These are phyloP conservation scores for Macrobrachium nipponense DNA, from an alignment of 1,140 invertebrate genomes.

Conservation along the genomic window DNA sequence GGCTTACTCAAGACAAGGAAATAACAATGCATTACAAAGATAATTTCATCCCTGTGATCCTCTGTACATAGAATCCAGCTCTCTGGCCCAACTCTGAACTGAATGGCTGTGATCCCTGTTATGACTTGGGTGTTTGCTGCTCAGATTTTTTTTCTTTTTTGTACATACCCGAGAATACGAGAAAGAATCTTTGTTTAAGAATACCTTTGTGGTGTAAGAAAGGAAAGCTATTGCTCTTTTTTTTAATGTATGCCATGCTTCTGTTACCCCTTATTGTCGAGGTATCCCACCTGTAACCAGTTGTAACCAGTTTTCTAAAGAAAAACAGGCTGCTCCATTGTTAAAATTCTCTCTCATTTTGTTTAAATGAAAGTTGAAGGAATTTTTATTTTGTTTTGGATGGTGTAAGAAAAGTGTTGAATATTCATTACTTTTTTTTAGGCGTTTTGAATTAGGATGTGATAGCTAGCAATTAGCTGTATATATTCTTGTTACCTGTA, in stretches of 20 bases:
- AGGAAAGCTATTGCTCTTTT: neutral
- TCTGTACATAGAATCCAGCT: too few species aligned
- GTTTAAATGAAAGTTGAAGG: too few species aligned
- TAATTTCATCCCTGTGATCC: neutral
- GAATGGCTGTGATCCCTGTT: constrained; percentile 13
- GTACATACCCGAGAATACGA: too few species aligned
- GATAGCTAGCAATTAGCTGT: too few species aligned
- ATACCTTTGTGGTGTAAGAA: too few species aligned
- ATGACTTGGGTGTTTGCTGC: neutral
- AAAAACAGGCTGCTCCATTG: neutral
- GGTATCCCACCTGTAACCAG: neutral
- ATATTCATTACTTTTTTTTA: too few species aligned
- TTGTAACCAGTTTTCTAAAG: neutral
- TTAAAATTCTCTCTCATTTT: neutral
- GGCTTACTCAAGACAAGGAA: neutral
- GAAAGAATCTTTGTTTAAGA: neutral
- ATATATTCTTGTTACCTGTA: too few species aligned
- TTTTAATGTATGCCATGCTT: neutral
- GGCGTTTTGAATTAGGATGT: too few species aligned
- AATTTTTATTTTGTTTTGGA: too few species aligned
- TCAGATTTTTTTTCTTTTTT: neutral
- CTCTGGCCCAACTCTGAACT: neutral
- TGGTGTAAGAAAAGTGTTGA: too few species aligned
- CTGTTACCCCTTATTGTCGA: neutral
- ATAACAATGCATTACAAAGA: neutral